These are phyloP conservation scores for Ciona savignyi DNA, from an alignment of 23 tunicate genomes.

Conservation along the genomic window DNA sequence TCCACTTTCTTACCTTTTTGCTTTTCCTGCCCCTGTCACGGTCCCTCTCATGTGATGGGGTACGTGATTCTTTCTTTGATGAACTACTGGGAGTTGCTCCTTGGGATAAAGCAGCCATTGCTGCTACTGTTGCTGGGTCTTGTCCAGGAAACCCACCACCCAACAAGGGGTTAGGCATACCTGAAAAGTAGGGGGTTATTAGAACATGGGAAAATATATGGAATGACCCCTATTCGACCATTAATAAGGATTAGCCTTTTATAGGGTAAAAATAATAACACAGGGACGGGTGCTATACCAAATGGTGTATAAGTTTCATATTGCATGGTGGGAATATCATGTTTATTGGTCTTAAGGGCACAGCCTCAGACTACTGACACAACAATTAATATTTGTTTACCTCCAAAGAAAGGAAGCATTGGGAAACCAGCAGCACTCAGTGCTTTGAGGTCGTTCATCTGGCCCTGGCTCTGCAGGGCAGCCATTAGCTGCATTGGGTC, in stretches of 20 bases:
- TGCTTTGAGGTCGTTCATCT: slow-evolving; percentile 53
- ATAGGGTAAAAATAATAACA: too few relatives aligned
- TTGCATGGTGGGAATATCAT: too few relatives aligned
- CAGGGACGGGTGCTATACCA: too few relatives aligned
- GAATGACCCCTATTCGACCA: too few relatives aligned
- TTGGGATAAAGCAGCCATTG: slow-evolving; percentile 64
- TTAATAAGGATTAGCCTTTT: too few relatives aligned
- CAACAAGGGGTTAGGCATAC: slow-evolving; percentile 30
- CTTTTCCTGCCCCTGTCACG: slow-evolving; percentile 18
- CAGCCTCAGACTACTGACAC: too few relatives aligned
- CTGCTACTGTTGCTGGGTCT: slow-evolving; percentile 30
- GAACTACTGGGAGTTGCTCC: not conserved
- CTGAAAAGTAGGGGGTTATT: too few relatives aligned
- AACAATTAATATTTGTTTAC: too few relatives aligned
- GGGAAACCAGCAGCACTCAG: slow-evolving; percentile 44
- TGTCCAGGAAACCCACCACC: slow-evolving; percentile 14
- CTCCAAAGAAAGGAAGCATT: slow-evolving; percentile 62
- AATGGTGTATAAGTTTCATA: too few relatives aligned
- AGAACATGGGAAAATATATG: not conserved
- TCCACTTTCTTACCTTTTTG: slow-evolving; percentile 47
- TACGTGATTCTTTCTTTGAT: slow-evolving; percentile 7
- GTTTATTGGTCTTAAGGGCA: too few relatives aligned
- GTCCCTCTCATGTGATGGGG: not conserved
- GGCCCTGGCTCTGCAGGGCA: slow-evolving; percentile 51
- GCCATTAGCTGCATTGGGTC: slow-evolving; percentile 70